Base-by-base conservation (phyloP, 2,888 invertebrate species). In the Chaitophorus viminalis region DNA sequence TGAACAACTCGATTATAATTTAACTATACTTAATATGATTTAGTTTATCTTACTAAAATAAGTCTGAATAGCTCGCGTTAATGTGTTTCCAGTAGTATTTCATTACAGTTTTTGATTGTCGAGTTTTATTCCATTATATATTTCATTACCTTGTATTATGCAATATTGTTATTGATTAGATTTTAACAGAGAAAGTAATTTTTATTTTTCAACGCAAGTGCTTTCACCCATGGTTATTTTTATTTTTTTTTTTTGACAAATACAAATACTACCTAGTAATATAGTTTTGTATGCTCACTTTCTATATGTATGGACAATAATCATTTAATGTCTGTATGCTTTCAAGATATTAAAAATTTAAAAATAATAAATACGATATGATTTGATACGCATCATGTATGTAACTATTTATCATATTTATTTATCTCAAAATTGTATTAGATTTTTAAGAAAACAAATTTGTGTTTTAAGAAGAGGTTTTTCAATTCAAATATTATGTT, bases 181-280 rank as follows among this genome's bases (percentile, higher is more conserved):
- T 39, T 70, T 21, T 82, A 70, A 52, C 68, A 33, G 84, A 85
- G 77, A 85, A 85, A 85, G 74, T 75, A 25, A 74, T 25, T 25
- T 65, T 74, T 79, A 11, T 87, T 78, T 78, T 65, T 81, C 31
- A 36, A 81, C 46, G 74, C 39, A 79, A 87, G 60, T 81, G 79
- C 87, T 87, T 87, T 87, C 87, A 87, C 87, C 87, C 81, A 84
- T 18, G 39, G 36, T 54, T 25, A 60, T 68, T 31, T 33, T 33
- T 83, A 39, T 39, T 5, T 5, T 39, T 77, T 46, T 68, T 85
- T 75, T 76, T 85, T 54, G 70, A 81, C 79, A 72, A 74, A 75
- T 84, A 76, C 3, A 5, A 65, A 36, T 46, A 29, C 29, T 46
- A 25, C n/a, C 17, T n/a, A n/a, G n/a, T n/a, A n/a, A 9, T 75